Evolutionary conservation across 2,113 vertebrate species (phyloP).

Genomic region (Axis porcinus): DNA sequence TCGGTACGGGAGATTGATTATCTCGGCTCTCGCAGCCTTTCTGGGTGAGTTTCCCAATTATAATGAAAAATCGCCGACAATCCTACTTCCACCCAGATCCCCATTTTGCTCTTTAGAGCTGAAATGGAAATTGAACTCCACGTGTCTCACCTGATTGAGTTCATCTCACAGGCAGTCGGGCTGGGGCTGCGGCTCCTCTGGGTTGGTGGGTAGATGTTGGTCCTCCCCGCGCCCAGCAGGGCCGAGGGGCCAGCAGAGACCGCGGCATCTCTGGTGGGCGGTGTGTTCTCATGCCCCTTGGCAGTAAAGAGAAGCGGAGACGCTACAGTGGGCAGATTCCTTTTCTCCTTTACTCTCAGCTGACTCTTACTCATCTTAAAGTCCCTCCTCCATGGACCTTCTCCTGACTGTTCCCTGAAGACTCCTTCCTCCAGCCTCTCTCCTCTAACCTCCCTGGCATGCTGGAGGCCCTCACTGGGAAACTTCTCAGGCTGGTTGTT

Average conservation of each 20-base stretch:
- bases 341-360: background rate
- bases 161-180: accelerated
- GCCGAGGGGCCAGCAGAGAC: background rate
- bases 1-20: accelerated
- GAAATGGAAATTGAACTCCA: background rate
- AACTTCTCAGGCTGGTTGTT: background rate
- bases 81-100: background rate
- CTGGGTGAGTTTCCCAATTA: background rate
- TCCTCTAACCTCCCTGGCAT: background rate
- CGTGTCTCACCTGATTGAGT: background rate
- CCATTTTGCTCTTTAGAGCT: background rate
- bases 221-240: accelerated
- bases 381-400: accelerated
- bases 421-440: background rate
- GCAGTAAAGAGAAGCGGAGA: background rate
- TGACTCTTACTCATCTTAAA: background rate
- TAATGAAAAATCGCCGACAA: background rate
- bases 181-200: background rate
- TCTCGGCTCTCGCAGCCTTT: background rate
- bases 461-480: accelerated
- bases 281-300: background rate
- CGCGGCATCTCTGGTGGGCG: accelerated
- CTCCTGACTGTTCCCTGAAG: background rate
- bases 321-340: accelerated
- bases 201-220: accelerated